phyloP scores from a whole-genome alignment of 2,888 invertebrate species.

The Trimorus sp. region DNA sequence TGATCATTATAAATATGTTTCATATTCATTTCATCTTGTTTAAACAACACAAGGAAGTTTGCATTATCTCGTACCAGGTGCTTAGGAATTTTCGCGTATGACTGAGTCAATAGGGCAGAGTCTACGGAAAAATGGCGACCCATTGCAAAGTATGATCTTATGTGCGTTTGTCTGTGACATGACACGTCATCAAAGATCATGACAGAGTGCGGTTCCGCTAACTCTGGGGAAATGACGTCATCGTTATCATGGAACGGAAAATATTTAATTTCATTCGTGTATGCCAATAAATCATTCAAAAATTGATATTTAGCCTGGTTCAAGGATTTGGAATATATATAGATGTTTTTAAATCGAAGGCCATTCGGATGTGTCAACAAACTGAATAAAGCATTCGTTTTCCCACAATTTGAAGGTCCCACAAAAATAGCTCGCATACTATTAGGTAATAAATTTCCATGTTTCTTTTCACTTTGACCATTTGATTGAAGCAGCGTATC shows the following conservation, averaged over 20 bases:
- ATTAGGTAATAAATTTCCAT: too few species aligned
- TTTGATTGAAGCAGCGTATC: neutral
- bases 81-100: conserved; percentile 61
- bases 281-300: conserved; percentile 63
- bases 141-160: conserved; percentile 65
- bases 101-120: conserved; percentile 70
- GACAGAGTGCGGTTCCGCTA: conserved; percentile 61
- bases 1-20: too few species aligned
- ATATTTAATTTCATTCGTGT: conserved; percentile 55
- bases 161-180: too few species aligned
- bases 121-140: conserved; percentile 72
- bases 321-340: conserved; percentile 71
- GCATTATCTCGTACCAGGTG: conserved; percentile 44
- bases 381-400: conserved; percentile 76
- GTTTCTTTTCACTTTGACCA: too few species aligned
- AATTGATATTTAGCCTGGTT: conserved; percentile 71
- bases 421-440: too few species aligned
- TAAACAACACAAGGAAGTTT: too few species aligned
- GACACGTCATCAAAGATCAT: conserved; percentile 79
- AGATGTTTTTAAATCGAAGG: conserved; percentile 77
- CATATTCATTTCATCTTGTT: too few species aligned
- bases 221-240: conserved; percentile 19
- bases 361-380: conserved; percentile 75
- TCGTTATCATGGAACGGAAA: conserved; percentile 48
- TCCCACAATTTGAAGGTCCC: too few species aligned